phyloP scores from a whole-genome alignment of 92 coral and sea anemone genomes.

The Actinernus sp. region DNA sequence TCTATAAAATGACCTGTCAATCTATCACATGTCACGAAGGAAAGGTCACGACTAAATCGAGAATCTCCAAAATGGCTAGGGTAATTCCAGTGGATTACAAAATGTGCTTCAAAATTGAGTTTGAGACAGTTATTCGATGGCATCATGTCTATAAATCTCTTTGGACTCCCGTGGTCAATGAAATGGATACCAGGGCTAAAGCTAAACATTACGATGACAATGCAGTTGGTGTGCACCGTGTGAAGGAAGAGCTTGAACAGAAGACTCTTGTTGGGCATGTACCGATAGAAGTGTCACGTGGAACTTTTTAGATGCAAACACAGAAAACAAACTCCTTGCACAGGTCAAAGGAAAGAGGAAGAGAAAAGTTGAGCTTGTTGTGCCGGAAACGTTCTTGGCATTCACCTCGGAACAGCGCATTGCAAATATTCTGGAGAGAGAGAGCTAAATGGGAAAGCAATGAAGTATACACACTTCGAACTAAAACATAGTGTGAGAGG shows the following conservation, averaged over 20 bases:
- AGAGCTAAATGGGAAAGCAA: background rate
- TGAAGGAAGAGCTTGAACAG: conserved; percentile 12
- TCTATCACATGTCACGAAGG: no score
- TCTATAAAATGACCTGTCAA: no score
- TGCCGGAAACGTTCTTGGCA: no score
- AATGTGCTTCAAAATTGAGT: conserved; percentile 57
- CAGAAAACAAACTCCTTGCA: no score
- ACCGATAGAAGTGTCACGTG: conserved; percentile 46
- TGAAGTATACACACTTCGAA: conserved; percentile 5
- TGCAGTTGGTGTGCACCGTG: conserved; percentile 22
- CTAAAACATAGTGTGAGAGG: no score
- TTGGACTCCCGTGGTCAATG: conserved; percentile 55
- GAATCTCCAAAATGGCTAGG: conserved; percentile 56
- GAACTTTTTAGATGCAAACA: no score
- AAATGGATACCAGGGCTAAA: conserved; percentile 49
- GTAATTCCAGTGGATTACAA: conserved; percentile 48
- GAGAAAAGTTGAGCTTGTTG: no score
- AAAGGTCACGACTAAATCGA: no score
- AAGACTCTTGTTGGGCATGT: conserved; percentile 49
- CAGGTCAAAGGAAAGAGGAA: no score
- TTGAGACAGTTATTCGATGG: no score
- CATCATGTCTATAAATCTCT: conserved; percentile 41
- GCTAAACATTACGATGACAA: conserved; percentile 35
- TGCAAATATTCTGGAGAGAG: conserved; percentile 19
- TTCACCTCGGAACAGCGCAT: conserved; percentile 11